These are phyloP conservation scores for Protobothrops flavoviridis DNA, from an alignment of 2,113 vertebrate genomes.

Conservation along the genomic window DNA sequence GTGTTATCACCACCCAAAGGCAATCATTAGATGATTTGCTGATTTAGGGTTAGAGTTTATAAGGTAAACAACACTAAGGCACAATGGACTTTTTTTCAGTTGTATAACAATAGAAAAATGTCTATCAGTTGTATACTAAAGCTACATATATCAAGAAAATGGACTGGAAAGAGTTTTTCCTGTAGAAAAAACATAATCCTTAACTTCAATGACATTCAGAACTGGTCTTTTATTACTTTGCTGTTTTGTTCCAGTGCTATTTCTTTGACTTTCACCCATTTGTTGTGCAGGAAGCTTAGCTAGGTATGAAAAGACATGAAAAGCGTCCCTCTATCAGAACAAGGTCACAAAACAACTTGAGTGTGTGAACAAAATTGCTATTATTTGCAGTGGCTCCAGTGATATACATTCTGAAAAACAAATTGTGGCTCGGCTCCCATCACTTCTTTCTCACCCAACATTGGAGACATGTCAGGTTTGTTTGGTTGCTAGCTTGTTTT, in stretches of 20 bases:
- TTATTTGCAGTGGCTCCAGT: conserved; percentile 30
- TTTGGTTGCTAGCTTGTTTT: conserved; percentile 11
- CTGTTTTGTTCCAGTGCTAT: conserved; percentile 5
- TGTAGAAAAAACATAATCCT: conserved; percentile 10
- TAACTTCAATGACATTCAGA: conserved; percentile 42
- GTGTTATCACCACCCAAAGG: conserved; percentile 62
- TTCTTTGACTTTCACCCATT: conserved; percentile 6
- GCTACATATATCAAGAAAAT: conserved; percentile 31
- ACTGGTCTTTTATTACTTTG: conserved; percentile 40
- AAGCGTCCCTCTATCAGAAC: conserved; percentile 23
- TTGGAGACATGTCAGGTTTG: background rate
- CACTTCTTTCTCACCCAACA: conserved; percentile 16
- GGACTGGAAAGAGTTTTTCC: background rate
- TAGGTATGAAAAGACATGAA: conserved; percentile 1
- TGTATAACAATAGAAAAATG: conserved; percentile 44
- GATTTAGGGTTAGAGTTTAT: conserved; percentile 64
- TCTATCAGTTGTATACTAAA: conserved; percentile 40
- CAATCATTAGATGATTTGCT: conserved; percentile 71
- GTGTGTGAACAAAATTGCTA: conserved; percentile 25
- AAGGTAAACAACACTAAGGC: conserved; percentile 63
- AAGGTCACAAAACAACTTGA: conserved; percentile 39
- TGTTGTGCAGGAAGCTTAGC: conserved; percentile 10
- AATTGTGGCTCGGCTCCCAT: background rate
- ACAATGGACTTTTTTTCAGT: conserved; percentile 40
- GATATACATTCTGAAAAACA: conserved; percentile 42